Base-by-base conservation (phyloP, 2,797 vertebrate species). In the Cyprinella venusta region DNA sequence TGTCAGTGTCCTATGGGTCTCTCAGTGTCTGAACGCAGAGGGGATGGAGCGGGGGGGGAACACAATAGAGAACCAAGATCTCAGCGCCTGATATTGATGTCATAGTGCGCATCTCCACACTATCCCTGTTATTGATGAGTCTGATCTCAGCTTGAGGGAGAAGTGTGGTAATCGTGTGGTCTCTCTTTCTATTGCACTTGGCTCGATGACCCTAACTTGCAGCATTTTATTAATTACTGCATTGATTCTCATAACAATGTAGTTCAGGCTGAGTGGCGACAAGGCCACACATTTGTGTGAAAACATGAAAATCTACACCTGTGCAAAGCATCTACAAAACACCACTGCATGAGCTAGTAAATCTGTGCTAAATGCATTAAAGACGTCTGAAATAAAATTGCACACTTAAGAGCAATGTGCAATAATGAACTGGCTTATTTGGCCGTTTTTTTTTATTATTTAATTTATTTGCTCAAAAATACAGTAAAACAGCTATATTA, bases 41-140 rank as follows among this genome's bases (percentile, higher is more conserved):
- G 59, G 50, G 59, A 45, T 13, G 61, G 86, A 67, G n/a, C n/a
- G 36, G 36, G 69, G 26, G 48, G 33, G 80, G 54, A 80, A 76
- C 86, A 90, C 91, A 93, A 90, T 90, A 89, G 90, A 84, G 87
- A 87, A 83, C 84, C 87, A 88, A 88, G 86, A 91, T 84, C 88
- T 87, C 68, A 45, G 68, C 36, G 61, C 79, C 86, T 68, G 84
- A 79, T 81, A 71, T 68, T 76, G 86, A 83, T 65, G 81, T 80
- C 81, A 85, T 90, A 84, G 80, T 84, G 80, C 88, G 89, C 90
- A 89, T 89, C 92, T 88, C 89, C 89, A 89, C 88, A 76, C 90
- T 89, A 91, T 86, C 87, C 87, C 84, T 88, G 83, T 84, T 91
- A 91, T 91, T 91, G 90, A 93, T 84, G 92, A 86, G 92, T 93